Evolutionary conservation across 2,113 vertebrate species (phyloP).

Genomic region (Lates calcarifer): DNA sequence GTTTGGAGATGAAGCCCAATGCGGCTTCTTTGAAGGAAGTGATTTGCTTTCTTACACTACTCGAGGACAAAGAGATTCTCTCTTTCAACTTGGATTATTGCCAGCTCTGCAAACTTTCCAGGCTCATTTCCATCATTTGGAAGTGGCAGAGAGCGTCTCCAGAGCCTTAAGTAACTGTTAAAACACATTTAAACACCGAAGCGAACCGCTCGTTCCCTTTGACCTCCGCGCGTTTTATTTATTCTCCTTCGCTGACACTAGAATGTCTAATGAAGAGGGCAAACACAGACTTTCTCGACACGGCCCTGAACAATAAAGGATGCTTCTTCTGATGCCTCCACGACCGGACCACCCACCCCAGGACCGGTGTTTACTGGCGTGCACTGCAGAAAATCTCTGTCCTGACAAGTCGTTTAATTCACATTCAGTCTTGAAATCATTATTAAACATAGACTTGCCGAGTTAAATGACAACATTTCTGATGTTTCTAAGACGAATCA

Average conservation of each 20-base stretch:
- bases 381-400: slow-evolving; percentile 39
- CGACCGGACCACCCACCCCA: slow-evolving; percentile 77
- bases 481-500: neutral
- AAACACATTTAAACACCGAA: slow-evolving; percentile 80
- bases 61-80: slow-evolving; percentile 63
- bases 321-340: slow-evolving; percentile 43
- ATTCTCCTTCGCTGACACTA: slow-evolving; percentile 79
- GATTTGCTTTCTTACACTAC: slow-evolving; percentile 75
- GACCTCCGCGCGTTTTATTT: slow-evolving; percentile 78
- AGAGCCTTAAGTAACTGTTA: slow-evolving; percentile 81
- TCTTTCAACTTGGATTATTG: slow-evolving; percentile 85
- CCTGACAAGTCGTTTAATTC: slow-evolving; percentile 5
- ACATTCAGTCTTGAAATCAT: slow-evolving; percentile 4
- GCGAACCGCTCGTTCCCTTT: slow-evolving; percentile 76
- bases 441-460: too few relatives aligned
- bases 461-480: too few relatives aligned
- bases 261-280: slow-evolving; percentile 83
- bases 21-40: slow-evolving; percentile 74
- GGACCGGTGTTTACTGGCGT: slow-evolving; percentile 62
- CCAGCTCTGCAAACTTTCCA: slow-evolving; percentile 85
- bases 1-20: slow-evolving; percentile 63
- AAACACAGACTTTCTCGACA: slow-evolving; percentile 81
- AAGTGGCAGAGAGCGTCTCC: slow-evolving; percentile 60
- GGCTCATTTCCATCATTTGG: slow-evolving; percentile 80
- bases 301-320: slow-evolving; percentile 60